Conservation (phyloP, 2,888 invertebrate species). For the Doris montereyensis region DNA sequence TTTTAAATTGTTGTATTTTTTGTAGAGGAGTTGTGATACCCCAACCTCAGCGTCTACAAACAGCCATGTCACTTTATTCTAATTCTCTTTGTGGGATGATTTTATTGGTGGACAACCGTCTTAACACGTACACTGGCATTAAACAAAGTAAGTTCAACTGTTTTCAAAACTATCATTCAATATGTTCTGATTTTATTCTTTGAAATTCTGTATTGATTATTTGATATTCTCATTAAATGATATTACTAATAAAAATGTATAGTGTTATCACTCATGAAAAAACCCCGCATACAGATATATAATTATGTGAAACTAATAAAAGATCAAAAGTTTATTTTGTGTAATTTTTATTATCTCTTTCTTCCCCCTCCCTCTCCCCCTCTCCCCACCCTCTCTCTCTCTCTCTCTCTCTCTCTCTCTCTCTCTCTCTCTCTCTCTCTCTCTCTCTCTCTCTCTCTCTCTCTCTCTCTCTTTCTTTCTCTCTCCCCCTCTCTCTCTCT, state of each 20-base stretch:
- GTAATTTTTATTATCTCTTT: neutral
- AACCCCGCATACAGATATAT: too few relatives aligned
- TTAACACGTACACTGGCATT: slow-evolving; percentile 79
- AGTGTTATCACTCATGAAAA: too few relatives aligned
- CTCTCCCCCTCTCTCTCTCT: neutral
- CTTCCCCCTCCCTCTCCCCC: neutral
- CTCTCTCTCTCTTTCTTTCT: slow-evolving; percentile 5
- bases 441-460: slow-evolving; percentile 12
- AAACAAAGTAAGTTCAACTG: slow-evolving; percentile 77
- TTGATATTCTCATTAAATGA: neutral
- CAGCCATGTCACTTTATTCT: slow-evolving; percentile 93
- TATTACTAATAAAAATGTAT: neutral
- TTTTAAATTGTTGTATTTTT: too few relatives aligned
- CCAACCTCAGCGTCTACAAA: slow-evolving; percentile 88
- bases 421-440: slow-evolving; percentile 4
- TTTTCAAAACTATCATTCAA: neutral
- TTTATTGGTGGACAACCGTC: slow-evolving; percentile 82
- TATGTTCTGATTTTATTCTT: neutral
- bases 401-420: slow-evolving; percentile 20
- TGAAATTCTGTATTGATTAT: neutral
- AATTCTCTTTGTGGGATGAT: slow-evolving; percentile 91
- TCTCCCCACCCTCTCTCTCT: slow-evolving; percentile 20
- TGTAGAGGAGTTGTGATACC: slow-evolving; percentile 79
- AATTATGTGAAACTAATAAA: neutral
- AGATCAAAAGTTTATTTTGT: neutral